Conservation (phyloP, 2,797 vertebrate species). For the Crenuchus spilurus region DNA sequence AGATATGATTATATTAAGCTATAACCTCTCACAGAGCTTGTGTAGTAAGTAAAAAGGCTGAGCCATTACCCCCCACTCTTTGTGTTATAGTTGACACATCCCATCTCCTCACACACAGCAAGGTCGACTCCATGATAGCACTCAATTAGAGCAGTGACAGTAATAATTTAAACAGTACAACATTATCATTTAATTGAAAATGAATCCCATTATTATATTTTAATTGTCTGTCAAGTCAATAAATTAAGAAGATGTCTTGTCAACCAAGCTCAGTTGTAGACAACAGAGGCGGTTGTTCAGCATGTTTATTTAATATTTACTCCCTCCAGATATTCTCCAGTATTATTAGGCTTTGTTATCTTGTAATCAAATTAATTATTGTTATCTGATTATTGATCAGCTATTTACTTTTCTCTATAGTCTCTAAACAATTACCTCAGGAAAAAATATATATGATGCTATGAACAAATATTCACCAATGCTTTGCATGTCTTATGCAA, state of each 20-base stretch:
- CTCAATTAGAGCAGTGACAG: slow-evolving; percentile 42
- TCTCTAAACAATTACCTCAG: background rate
- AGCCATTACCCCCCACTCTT: slow-evolving; percentile 1
- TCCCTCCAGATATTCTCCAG: background rate
- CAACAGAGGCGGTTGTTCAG: slow-evolving; percentile 4
- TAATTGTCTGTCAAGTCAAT: slow-evolving; percentile 50
- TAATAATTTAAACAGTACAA: slow-evolving; percentile 48
- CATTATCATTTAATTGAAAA: slow-evolving; percentile 56
- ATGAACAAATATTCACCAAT: background rate
- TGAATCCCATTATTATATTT: slow-evolving; percentile 41
- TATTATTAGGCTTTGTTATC: slow-evolving; percentile 2
- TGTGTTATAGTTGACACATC: slow-evolving; percentile 12
- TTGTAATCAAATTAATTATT: slow-evolving; percentile 13
- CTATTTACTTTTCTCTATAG: background rate
- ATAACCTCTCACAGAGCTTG: slow-evolving; percentile 9
- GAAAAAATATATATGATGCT: background rate
- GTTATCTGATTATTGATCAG: slow-evolving; percentile 5
- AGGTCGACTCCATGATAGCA: slow-evolving; percentile 35
- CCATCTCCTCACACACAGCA: slow-evolving; percentile 21
- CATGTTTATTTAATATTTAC: slow-evolving; percentile 12
- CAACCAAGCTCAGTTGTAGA: slow-evolving; percentile 18
- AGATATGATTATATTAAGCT: background rate
- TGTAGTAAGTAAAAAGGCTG: slow-evolving; percentile 19
- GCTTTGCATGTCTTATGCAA: no score
- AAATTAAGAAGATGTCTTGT: slow-evolving; percentile 41